Evolutionary conservation across 1,140 invertebrate species (phyloP).

Genomic region (Drosophila suzukii): DNA sequence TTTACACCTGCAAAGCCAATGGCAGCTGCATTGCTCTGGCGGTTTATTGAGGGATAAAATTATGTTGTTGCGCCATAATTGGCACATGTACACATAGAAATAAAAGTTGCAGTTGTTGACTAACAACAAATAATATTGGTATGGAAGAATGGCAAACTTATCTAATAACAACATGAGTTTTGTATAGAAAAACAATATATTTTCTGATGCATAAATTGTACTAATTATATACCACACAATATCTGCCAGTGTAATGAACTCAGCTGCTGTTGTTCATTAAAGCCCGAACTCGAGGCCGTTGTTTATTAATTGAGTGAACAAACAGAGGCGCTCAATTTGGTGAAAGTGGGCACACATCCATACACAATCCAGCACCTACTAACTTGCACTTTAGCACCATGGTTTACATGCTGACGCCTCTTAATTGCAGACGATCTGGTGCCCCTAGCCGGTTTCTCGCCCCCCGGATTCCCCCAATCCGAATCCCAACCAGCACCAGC

Average conservation of each 20-base stretch:
- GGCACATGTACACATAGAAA: conserved; percentile 1
- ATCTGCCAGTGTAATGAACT: conserved; percentile 1
- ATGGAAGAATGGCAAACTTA: too few species aligned
- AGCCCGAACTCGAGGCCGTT: conserved; percentile 23
- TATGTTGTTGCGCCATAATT: conserved; percentile 26
- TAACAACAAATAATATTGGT: background rate
- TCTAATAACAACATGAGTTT: too few species aligned
- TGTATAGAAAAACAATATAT: too few species aligned
- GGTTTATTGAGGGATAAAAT: conserved; percentile 16
- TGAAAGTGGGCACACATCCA: conserved; percentile 3
- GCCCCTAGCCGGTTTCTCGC: conserved; percentile 9
- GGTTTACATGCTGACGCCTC: conserved; percentile 59
- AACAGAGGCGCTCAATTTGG: conserved; percentile 23
- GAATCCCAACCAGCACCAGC: background rate
- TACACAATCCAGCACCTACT: conserved; percentile 8
- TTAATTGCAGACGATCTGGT: conserved; percentile 62
- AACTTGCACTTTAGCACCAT: conserved; percentile 43
- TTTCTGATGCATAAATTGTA: too few species aligned
- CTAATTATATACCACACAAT: background rate
- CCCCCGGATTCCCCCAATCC: background rate
- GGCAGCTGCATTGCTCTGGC: conserved; percentile 13
- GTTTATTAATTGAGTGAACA: conserved; percentile 45
- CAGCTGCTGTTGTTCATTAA: conserved; percentile 27
- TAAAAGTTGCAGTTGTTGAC: too few species aligned
- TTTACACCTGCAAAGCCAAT: conserved; percentile 48